Evolutionary conservation across 2,797 vertebrate genomes (phyloP), one percentile per base, ranked within the genome.

Genomic region (Clamator glandarius): DNA sequence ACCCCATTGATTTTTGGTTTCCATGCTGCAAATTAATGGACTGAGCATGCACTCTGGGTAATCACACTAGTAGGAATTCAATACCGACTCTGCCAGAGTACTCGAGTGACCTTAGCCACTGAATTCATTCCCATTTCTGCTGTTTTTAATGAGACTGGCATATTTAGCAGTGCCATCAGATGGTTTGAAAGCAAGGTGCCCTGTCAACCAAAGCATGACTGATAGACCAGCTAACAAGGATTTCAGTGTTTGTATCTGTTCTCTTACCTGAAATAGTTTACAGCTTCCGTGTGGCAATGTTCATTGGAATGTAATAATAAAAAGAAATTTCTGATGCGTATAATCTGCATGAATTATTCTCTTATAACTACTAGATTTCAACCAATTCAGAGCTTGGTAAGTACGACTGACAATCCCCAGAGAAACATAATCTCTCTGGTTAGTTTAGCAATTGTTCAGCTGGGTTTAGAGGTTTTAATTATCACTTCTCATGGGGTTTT

Each of bases 1-100:
- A 91, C 63, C 58, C 74, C 81, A 97, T 96, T 96, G 95, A 96
- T 96, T 97, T 95, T 84, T 96, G 61, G 92, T 95, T 95, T 85
- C 83, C 46, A n/a, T 57, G 63, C 87, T 89, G 84, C 86, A 95
- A 90, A 97, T 96, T 96, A 96, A 97, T 96, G 95, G 94, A 97
- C 92, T 95, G 82, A 92, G 82, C 57, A n/a, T 77, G 44, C 90
- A 79, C 87, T 87, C 86, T 90, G 48, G 79, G 93, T 90, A 96
- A 95, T 95, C 95, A 93, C 76, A 88, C 55, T 46, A 62, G 82
- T 84, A 80, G 78, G 84, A 96, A 95, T 94, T 95, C 95, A 90
- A 92, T 96, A 96, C 82, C 90, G 93, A 83, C 84, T 95, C 94
- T 91, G 80, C 79, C 79, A 50, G 64, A 93, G 89, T 44, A 86